These are phyloP conservation scores for Rhopalosiphum maidis DNA, from an alignment of 1,140 invertebrate species.

Conservation along the genomic window DNA sequence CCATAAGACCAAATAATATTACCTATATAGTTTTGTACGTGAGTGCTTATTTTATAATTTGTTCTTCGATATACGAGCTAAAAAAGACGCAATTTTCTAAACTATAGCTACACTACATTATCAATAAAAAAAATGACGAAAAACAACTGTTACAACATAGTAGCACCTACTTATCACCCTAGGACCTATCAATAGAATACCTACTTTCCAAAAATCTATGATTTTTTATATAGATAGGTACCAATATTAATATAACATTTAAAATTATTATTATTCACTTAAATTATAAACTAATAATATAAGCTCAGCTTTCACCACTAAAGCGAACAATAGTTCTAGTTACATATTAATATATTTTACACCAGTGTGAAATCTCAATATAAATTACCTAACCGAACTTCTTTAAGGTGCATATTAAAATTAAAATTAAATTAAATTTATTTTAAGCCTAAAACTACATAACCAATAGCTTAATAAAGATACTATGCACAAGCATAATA, in stretches of 20 bases:
- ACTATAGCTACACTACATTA: not conserved
- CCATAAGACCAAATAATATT: not conserved
- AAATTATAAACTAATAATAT: not conserved
- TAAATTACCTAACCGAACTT: no score
- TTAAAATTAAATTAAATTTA: no score
- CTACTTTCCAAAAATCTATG: not conserved
- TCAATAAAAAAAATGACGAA: not conserved
- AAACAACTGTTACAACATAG: not conserved
- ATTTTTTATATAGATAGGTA: no score
- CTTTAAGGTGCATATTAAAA: no score
- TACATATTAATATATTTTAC: no score
- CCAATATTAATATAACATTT: not conserved
- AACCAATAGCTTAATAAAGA: no score
- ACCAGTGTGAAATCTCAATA: no score
- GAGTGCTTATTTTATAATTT: not conserved
- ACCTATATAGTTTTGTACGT: not conserved
- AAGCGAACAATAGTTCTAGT: no score
- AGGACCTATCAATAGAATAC: not conserved
- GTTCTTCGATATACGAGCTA: not conserved
- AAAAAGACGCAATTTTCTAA: not conserved
- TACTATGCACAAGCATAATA: no score
- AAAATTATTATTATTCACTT: not conserved
- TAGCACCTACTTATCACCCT: not conserved
- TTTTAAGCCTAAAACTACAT: no score
- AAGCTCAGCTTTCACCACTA: no score